Evolutionary conservation across 2,888 invertebrate species (phyloP).

Genomic region (Euplagia quadripunctaria): DNA sequence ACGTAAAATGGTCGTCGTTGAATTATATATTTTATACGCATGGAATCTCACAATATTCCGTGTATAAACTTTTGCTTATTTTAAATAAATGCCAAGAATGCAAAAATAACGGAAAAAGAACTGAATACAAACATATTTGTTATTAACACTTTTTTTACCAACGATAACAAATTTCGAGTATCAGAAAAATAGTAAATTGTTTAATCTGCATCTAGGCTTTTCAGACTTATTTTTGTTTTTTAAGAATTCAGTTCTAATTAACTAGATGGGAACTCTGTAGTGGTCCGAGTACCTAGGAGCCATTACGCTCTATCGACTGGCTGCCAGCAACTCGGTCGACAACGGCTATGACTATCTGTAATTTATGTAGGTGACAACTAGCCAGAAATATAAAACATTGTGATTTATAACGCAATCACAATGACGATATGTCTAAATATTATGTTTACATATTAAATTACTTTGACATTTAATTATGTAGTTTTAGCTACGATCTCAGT

Average conservation of each 20-base stretch:
- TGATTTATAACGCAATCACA: no score
- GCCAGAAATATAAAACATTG: no score
- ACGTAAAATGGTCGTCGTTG: not conserved
- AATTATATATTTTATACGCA: slow-evolving; percentile 1
- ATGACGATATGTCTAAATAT: no score
- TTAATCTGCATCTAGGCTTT: not conserved
- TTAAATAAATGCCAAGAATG: slow-evolving; percentile 32
- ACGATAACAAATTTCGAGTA: slow-evolving; percentile 57
- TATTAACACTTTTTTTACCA: slow-evolving; percentile 40
- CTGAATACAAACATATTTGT: slow-evolving; percentile 33
- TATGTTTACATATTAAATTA: no score
- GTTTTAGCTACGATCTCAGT: no score
- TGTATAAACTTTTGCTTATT: slow-evolving; percentile 27
- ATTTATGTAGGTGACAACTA: no score
- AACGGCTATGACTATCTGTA: no score
- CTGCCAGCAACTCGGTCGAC: no score
- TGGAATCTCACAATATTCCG: slow-evolving; percentile 13
- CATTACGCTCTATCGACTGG: no score
- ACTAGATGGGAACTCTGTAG: not conserved
- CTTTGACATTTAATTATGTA: no score
- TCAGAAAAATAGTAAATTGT: slow-evolving; percentile 36
- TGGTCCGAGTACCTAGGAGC: no score
- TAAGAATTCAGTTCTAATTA: not conserved
- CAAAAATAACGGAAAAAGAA: slow-evolving; percentile 18
- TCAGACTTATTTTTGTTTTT: not conserved